phyloP scores from a whole-genome alignment of 2,888 invertebrate species.

The Drosophila macrospina region DNA sequence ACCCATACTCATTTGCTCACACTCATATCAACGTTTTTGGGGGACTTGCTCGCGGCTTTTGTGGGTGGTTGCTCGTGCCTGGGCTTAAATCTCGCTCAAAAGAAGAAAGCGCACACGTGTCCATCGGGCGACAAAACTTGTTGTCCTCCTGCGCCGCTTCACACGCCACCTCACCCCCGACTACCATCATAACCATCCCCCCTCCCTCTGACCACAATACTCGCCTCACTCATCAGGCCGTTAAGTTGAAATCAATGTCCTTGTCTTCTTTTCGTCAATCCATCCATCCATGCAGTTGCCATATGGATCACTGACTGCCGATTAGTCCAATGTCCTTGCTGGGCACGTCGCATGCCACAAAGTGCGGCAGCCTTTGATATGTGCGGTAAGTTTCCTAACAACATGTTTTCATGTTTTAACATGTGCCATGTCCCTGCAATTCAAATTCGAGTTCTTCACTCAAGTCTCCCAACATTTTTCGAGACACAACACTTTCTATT shows the following conservation, averaged over 20 bases:
- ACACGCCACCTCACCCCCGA: conserved; percentile 21
- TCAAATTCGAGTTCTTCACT: conserved; percentile 4
- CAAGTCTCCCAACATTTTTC: too few relatives aligned
- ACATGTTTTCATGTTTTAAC: neutral
- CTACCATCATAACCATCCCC: neutral
- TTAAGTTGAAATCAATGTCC: conserved; percentile 60
- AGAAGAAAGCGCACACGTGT: conserved; percentile 70
- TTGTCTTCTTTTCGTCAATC: conserved; percentile 59
- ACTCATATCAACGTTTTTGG: too few relatives aligned
- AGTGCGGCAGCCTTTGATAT: conserved; percentile 30
- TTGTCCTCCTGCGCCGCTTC: conserved; percentile 62
- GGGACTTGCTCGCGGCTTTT: conserved; percentile 46
- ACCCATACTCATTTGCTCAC: neutral
- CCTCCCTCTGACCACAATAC: neutral
- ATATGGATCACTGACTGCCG: conserved; percentile 23
- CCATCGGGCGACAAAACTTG: conserved; percentile 71
- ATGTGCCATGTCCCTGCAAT: conserved; percentile 2
- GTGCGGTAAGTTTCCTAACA: conserved; percentile 18
- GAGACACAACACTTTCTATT: too few relatives aligned
- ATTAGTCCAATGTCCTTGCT: conserved; percentile 32
- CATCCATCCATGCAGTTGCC: conserved; percentile 3
- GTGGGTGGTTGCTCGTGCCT: conserved; percentile 70
- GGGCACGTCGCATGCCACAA: conserved; percentile 17
- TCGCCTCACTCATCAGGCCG: neutral
- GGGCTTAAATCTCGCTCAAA: conserved; percentile 62